Base-by-base conservation (phyloP, 2,888 invertebrate species). In the Coenonympha glycerion region DNA sequence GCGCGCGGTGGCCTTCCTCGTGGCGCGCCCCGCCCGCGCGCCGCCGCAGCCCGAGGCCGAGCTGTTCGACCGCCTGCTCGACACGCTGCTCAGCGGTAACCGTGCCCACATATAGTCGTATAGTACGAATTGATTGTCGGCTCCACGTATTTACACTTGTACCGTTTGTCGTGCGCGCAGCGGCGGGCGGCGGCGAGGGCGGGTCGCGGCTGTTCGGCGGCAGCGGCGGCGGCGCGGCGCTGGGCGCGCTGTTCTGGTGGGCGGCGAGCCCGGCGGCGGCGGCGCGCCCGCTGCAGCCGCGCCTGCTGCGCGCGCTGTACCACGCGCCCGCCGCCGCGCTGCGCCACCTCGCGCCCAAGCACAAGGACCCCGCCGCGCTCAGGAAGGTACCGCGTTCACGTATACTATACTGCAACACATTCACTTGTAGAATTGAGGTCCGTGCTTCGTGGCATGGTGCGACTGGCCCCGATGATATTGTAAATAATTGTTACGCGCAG, bases 1-100 rank as follows among this genome's bases (percentile, higher is more conserved):
- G 37, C 88, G 89, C 53, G 89, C 89, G 1, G 88, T 88, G 0
- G 71, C 78, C 56, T 90, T 89, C 67, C 71, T 91, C 56, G 61
- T 68, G 26, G 26, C 76, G 53, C 67, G 60, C 26, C 59, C 67
- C 46, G 65, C 70, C 57, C 54, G 44, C 59, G 61, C 57, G 52
- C 58, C 59, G 42, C 60, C 65, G 41, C 69, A 68, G 70, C 63
- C 60, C 45, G 79, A 82, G 59, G 58, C 75, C 11, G 83, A 80
- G 49, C 69, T 90, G 16, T 72, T 87, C 3, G 83, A 84, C 50
- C 71, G 89, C 15, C 68, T 91, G 56, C 87, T 91, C 48, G 68
- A 80, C 26, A 84, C 86, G 33, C 68, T 90, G 5, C 64, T 90
- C 24, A 76, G 81, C 18, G 88, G 89, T 62, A n/a, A 34, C 13